Evolutionary conservation across 2,113 vertebrate species (phyloP), one percentile per base, ranked within the genome.

Genomic region (Osmerus eperlanus): DNA sequence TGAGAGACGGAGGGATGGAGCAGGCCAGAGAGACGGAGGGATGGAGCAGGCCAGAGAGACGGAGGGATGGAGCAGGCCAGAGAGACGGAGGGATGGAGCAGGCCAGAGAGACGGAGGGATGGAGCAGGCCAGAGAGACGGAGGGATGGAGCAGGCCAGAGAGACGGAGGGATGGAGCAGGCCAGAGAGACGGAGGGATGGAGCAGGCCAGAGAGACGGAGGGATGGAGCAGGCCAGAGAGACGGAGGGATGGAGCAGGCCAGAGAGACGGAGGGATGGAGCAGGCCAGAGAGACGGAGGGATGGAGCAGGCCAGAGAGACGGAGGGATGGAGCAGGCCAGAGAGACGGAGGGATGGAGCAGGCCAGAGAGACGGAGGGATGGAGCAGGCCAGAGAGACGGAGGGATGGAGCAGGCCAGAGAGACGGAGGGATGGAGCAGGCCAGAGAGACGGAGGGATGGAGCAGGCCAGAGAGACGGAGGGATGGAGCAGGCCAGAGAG

Each of bases 1-100:
- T 80, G 87, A 88, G 86, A 86, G 90, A 86, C 82, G 81, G 84
- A 51, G 47, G 64, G 32, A n/a, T 28, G 73, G 80, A 65, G 86
- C 84, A 47, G 41, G 32, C 5, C 32, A 47, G 41, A 11, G 41
- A 36, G 32, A 36, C 5, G 3, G 32, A 36, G 47, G 64, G 32
- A n/a, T 28, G 73, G 80, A 65, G 86, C 84, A 47, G 41, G 32
- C 5, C 32, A 47, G 87, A 88, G 86, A 86, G 90, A 86, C 82
- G 81, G 84, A 51, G 47, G 64, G 32, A n/a, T 28, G 73, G 80
- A 65, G 86, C 84, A 47, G 41, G 32, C 5, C 32, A 47, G 87
- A 88, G 86, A 86, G 90, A 86, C 82, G 81, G 84, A 51, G 47
- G 64, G 32, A n/a, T 28, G 73, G 80, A 65, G 86, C 84, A 47